These are phyloP conservation scores for Rosalia funebris DNA, from an alignment of 2,888 invertebrate genomes.

Conservation along the genomic window DNA sequence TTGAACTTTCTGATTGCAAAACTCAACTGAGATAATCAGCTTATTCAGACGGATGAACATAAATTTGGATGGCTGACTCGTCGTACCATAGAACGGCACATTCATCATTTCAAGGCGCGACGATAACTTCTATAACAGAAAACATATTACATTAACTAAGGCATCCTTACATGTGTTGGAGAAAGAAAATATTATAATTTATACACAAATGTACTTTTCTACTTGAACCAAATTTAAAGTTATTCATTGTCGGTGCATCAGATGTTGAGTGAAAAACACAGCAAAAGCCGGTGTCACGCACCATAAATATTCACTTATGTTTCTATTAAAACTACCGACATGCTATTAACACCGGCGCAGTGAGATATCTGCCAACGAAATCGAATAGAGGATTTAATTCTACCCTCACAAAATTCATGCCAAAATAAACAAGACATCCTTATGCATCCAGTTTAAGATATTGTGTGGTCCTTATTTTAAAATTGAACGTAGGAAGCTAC, in stretches of 20 bases:
- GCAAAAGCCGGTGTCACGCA: conserved; percentile 63
- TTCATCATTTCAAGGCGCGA: conserved; percentile 57
- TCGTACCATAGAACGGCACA: conserved; percentile 57
- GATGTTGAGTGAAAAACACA: conserved; percentile 53
- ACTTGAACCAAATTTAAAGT: conserved; percentile 46
- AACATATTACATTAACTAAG: conserved; percentile 37
- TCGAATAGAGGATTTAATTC: conserved; percentile 36
- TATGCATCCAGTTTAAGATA: conserved; percentile 15
- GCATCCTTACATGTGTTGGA: conserved; percentile 30
- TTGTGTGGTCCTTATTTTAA: conserved; percentile 24
- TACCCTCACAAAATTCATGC: conserved; percentile 15
- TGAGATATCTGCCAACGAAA: conserved; percentile 58
- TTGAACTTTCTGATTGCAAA: conserved; percentile 21
- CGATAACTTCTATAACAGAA: conserved; percentile 48
- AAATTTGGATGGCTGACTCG: conserved; percentile 60
- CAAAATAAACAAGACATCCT: conserved; percentile 22
- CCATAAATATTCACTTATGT: conserved; percentile 66
- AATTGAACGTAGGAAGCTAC: conserved; percentile 13
- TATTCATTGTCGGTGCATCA: conserved; percentile 54
- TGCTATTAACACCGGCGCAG: conserved; percentile 56
- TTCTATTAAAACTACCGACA: conserved; percentile 63
- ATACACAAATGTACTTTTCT: conserved; percentile 41
- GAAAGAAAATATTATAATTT: conserved; percentile 41
- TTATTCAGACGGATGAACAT: conserved; percentile 56
- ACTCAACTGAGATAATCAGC: conserved; percentile 43